These are phyloP conservation scores for Athalia cordata DNA, from an alignment of 2,888 invertebrate genomes.

Conservation along the genomic window DNA sequence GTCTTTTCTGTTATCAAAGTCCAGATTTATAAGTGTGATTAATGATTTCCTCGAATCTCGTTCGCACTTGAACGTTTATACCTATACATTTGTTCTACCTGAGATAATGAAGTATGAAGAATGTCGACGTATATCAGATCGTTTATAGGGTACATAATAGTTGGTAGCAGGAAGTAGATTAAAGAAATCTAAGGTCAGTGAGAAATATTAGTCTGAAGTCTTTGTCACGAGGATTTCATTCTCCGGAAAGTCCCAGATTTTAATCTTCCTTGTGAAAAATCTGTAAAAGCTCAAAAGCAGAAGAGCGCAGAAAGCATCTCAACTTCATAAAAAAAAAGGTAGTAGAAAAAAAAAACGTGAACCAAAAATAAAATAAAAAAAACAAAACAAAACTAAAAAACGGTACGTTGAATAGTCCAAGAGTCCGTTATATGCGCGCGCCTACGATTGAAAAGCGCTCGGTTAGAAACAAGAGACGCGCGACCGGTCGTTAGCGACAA, in stretches of 20 bases:
- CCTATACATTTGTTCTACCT: too few relatives aligned
- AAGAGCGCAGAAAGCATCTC: neutral
- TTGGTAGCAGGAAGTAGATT: constrained; percentile 5
- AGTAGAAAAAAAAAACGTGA: constrained; percentile 48
- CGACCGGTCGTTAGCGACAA: constrained; percentile 74
- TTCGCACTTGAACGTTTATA: too few relatives aligned
- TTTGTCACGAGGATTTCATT: constrained; percentile 44
- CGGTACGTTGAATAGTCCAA: constrained; percentile 49
- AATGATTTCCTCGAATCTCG: too few relatives aligned
- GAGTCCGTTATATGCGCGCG: constrained; percentile 73
- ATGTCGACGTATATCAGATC: too few relatives aligned
- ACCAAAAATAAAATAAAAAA: constrained; percentile 51
- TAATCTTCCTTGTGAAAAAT: constrained; percentile 50
- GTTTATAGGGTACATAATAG: neutral
- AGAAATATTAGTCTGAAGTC: neutral
- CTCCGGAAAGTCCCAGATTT: constrained; percentile 55
- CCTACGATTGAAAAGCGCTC: constrained; percentile 74
- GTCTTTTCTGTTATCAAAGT: too few relatives aligned
- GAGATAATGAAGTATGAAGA: too few relatives aligned
- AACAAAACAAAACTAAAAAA: constrained; percentile 43
- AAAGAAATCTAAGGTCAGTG: neutral
- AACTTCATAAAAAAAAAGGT: neutral
- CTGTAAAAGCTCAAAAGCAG: neutral
- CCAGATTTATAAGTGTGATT: too few relatives aligned
- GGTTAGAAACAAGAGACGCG: constrained; percentile 74